Conservation (phyloP, 2,113 vertebrate species). For the Chitala chitala region DNA sequence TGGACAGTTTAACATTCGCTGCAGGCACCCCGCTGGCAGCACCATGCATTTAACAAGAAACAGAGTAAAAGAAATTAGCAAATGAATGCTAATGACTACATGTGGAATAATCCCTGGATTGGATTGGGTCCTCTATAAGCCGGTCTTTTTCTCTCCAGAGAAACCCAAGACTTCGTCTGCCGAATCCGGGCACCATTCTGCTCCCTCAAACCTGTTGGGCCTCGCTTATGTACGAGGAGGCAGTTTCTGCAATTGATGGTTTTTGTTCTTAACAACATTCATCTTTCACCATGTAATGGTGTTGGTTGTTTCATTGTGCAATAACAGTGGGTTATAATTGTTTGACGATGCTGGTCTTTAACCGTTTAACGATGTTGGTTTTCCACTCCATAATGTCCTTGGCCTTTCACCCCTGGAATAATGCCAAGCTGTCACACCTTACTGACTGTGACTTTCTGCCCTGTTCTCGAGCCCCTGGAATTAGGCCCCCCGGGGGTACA, state of each 20-base stretch:
- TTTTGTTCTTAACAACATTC: no score
- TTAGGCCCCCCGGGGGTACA: background rate
- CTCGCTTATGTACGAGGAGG: background rate
- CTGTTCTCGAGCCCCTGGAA: background rate
- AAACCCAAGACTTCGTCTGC: background rate
- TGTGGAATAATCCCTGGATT: constrained; percentile 61
- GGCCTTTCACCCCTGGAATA: no score
- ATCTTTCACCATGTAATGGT: no score
- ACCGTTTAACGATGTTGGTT: no score
- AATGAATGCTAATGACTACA: constrained; percentile 78
- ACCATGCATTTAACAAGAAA: constrained; percentile 15
- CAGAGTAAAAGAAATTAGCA: constrained; percentile 59
- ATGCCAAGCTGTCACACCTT: no score
- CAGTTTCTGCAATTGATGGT: no score
- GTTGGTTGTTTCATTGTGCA: no score
- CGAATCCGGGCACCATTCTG: background rate
- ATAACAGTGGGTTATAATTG: no score
- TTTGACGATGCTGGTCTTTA: no score
- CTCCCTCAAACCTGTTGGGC: background rate
- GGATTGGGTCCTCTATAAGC: constrained; percentile 51
- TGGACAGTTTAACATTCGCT: constrained; percentile 21
- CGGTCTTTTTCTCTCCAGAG: constrained; percentile 26
- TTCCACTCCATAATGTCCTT: no score
- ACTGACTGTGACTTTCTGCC: background rate
- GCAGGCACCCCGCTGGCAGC: background rate